phyloP scores from a whole-genome alignment of 2,797 vertebrate genomes.

The Staurois parvus region DNA sequence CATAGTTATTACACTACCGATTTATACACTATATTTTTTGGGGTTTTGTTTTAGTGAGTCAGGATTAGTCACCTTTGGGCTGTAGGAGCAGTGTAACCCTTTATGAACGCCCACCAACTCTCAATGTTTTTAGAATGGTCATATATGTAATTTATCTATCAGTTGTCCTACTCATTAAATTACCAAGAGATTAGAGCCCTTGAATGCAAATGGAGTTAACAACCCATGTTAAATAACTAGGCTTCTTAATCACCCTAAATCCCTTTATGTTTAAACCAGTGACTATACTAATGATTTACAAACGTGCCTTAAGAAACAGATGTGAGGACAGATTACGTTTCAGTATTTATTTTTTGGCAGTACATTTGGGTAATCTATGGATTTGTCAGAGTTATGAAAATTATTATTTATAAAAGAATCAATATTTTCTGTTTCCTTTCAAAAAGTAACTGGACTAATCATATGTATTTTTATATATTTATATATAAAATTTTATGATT shows the following conservation, averaged over 20 bases:
- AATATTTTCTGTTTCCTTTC: no score
- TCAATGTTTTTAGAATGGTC: constrained; percentile 4
- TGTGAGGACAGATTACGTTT: not conserved
- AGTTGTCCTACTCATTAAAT: constrained; percentile 26
- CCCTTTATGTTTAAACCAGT: constrained; percentile 16
- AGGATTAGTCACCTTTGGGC: constrained; percentile 3
- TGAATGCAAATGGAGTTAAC: constrained; percentile 28
- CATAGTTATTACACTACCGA: not conserved
- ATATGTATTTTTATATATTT: no score
- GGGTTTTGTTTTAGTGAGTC: not conserved
- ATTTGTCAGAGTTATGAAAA: not conserved
- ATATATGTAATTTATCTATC: constrained; percentile 42
- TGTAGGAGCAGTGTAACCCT: not conserved
- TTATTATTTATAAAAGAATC: not conserved
- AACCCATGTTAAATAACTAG: constrained; percentile 31
- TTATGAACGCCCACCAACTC: not conserved
- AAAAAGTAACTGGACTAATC: no score
- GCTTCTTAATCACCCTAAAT: constrained; percentile 30
- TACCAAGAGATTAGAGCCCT: constrained; percentile 10
- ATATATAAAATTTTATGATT: no score
- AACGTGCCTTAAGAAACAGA: not conserved
- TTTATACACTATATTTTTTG: not conserved
- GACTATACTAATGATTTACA: constrained; percentile 7
- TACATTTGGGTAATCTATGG: not conserved
- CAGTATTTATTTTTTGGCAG: not conserved